A percentile compares a stretch with the other conserved stretches of the same genome.
Conservation (phyloP, 2,113 vertebrate species). For the Cacatua alba region DNA sequence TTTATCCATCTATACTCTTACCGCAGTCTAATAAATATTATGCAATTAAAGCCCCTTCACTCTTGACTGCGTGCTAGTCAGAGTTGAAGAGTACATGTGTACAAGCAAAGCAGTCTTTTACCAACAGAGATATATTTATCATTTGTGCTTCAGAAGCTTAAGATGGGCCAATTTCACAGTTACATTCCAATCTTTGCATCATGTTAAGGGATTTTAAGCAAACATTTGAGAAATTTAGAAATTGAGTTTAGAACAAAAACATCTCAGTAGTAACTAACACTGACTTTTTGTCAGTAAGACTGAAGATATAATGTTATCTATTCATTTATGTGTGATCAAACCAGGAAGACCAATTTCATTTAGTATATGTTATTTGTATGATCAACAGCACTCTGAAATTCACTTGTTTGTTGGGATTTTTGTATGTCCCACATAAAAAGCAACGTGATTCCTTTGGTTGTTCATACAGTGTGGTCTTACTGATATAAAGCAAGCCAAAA, state of each 20-base stretch:
- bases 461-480: neutral
- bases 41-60: neutral
- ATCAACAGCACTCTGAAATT: neutral
- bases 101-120: neutral
- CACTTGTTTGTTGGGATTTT: neutral
- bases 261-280: neutral
- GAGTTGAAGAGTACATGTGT: neutral
- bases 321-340: neutral
- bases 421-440: neutral
- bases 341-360: neutral
- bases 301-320: neutral
- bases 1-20: slow-evolving; percentile 14
- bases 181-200: neutral
- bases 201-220: neutral
- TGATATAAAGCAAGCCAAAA: neutral
- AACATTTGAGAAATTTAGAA: neutral
- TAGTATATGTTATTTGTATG: neutral
- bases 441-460: neutral
- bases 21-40: neutral
- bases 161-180: neutral
- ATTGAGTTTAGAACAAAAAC: neutral
- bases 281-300: neutral
- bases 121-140: neutral
- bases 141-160: neutral
- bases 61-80: neutral